Percentiles rank a stretch among this genome's conserved stretches.
Conservation (phyloP, 2,113 vertebrate genomes). For the Pluvialis apricaria region DNA sequence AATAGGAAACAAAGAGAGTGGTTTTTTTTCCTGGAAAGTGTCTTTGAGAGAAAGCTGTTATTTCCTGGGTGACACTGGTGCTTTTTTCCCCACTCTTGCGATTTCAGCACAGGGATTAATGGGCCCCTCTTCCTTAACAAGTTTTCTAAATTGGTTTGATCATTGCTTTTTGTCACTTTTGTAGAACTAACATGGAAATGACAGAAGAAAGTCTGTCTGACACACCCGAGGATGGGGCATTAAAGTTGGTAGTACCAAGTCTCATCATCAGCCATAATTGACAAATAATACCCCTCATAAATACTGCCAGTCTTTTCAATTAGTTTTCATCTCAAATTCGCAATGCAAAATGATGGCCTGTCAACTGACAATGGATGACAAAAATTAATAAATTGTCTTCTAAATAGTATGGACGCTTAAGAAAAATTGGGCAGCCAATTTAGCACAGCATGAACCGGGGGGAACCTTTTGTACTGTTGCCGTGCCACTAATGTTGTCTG, state of each 20-base stretch:
- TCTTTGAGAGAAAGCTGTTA: neutral
- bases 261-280: slow-evolving; percentile 78
- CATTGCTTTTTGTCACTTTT: slow-evolving; percentile 25
- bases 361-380: slow-evolving; percentile 86
- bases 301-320: slow-evolving; percentile 89
- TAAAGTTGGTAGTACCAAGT: slow-evolving; percentile 62
- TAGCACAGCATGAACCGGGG: slow-evolving; percentile 79
- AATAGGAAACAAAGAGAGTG: neutral
- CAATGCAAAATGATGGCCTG: slow-evolving; percentile 88
- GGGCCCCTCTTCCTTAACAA: neutral
- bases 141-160: slow-evolving; percentile 42
- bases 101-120: neutral
- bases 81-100: neutral
- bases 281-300: slow-evolving; percentile 91
- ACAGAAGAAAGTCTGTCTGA: neutral
- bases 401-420: slow-evolving; percentile 85
- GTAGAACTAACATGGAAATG: neutral
- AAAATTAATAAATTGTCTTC: slow-evolving; percentile 89
- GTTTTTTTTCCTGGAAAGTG: neutral
- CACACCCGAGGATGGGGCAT: neutral
- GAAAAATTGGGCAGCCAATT: slow-evolving; percentile 87
- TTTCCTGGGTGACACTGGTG: neutral
- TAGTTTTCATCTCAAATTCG: slow-evolving; percentile 85
- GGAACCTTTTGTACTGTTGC: slow-evolving; percentile 80
- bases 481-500: slow-evolving; percentile 79